Evolutionary conservation across 1,140 invertebrate genomes (phyloP).

Genomic region (Pissodes strobi): DNA sequence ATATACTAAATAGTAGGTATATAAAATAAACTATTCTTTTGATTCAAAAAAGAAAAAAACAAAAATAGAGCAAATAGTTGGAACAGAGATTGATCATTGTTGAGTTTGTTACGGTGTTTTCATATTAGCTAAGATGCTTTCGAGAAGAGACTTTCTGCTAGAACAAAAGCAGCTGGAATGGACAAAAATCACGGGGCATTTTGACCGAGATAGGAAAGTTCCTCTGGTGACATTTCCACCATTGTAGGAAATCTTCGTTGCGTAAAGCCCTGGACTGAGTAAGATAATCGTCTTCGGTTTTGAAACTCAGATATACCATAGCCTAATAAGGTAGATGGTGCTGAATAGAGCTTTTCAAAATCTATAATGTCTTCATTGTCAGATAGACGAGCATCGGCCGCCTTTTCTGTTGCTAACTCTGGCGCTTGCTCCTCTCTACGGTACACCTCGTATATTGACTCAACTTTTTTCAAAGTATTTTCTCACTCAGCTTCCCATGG

Average conservation of each 20-base stretch:
- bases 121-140: conserved; percentile 41
- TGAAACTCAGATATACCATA: conserved; percentile 10
- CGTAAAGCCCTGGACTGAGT: background rate
- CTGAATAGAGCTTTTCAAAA: conserved; percentile 48
- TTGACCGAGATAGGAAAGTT: conserved; percentile 40
- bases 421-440: conserved; percentile 39
- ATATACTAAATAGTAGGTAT: too few relatives aligned
- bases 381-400: too few relatives aligned
- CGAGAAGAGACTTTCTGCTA: conserved; percentile 51
- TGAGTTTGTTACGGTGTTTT: conserved; percentile 43
- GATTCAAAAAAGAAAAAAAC: too few relatives aligned
- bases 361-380: conserved; percentile 50
- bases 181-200: conserved; percentile 53
- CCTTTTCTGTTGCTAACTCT: too few relatives aligned
- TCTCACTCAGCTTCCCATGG: conserved; percentile 48
- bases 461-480: conserved; percentile 1
- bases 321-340: conserved; percentile 45
- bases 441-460: conserved; percentile 8
- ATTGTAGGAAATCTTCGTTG: conserved; percentile 36
- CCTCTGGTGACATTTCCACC: conserved; percentile 44
- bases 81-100: too few relatives aligned
- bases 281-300: background rate
- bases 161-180: conserved; percentile 38
- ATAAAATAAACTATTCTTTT: too few relatives aligned
- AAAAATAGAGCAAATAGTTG: too few relatives aligned